A percentile compares a stretch with the other conserved stretches of the same genome.
phyloP scores from a whole-genome alignment of 2,888 invertebrate genomes.

The Parascotia fuliginaria region DNA sequence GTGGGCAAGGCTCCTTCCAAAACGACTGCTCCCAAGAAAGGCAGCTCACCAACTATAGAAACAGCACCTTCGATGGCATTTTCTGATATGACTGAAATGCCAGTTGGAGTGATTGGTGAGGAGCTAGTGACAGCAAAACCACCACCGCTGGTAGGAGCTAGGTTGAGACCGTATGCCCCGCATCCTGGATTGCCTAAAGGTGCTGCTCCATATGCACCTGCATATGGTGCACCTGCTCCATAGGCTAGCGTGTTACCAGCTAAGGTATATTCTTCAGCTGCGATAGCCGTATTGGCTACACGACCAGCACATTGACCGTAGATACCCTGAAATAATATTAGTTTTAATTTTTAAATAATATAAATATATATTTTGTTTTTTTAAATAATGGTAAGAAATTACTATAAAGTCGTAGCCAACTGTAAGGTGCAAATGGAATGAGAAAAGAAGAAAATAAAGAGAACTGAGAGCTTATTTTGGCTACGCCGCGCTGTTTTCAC shows the following conservation, averaged over 20 bases:
- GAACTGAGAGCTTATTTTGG: too few relatives aligned
- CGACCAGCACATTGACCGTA: neutral
- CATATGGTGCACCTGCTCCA: neutral
- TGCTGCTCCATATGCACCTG: neutral
- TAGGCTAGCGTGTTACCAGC: conserved; percentile 2
- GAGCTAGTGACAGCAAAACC: conserved; percentile 46
- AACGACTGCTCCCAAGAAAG: conserved; percentile 47
- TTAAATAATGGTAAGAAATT: too few relatives aligned
- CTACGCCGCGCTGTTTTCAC: too few relatives aligned
- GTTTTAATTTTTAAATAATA: too few relatives aligned
- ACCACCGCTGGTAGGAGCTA: conserved; percentile 32
- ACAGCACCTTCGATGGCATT: conserved; percentile 50
- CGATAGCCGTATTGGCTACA: neutral
- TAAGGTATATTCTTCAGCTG: conserved; percentile 6
- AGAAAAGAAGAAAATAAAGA: too few relatives aligned
- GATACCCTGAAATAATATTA: conserved; percentile 7
- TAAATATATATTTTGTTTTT: too few relatives aligned
- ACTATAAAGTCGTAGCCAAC: too few relatives aligned
- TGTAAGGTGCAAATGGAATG: too few relatives aligned
- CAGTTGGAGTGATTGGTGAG: conserved; percentile 47
- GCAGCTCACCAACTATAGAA: conserved; percentile 47
- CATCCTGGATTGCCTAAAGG: conserved; percentile 1
- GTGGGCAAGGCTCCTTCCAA: conserved; percentile 55
- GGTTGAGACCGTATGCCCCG: neutral
- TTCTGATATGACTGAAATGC: conserved; percentile 53